Evolutionary conservation across 2,113 vertebrate species (phyloP), one percentile per base, ranked within the genome.

Genomic region (Alligator sinensis): DNA sequence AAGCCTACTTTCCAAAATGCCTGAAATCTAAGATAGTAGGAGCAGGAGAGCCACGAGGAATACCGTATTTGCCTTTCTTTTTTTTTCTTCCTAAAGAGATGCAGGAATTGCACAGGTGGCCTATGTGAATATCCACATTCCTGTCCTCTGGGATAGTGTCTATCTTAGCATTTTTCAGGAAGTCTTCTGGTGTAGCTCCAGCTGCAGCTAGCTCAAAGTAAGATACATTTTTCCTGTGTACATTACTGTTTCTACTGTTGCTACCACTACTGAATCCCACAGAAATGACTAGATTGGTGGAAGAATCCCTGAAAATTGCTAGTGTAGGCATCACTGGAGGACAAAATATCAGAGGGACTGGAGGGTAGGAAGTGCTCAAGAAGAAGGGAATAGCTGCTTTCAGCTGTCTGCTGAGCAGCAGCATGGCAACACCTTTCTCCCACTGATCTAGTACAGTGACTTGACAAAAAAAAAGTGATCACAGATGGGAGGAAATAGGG

Each of bases 1-100:
- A 72, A 24, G 61, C 19, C 61, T 62, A 62, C 24, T 62, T 22
- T 62, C 19, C 19, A 47, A n/a, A 79, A 27, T 0, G 0, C 30
- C 77, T 83, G 28, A 38, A 81, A 30, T 63, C 25, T 24, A 30
- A 72, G 86, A 28, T 30, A 34, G 19, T 3, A 28, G 18, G 11
- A 6, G 4, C 17, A 21, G 63, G 62, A 89, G 21, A 93, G 74
- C 9, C 24, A 66, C 81, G 47, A 62, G 6, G 61, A 25, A 47
- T 47, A 47, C 9, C 79, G 24, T 60, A 82, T 5, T 57, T 64
- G 4, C 12, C 59, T 89, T 54, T 38, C 24, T 68, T 15, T 24
- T n/a, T 80, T 59, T 5, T 66, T 34, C 47, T 47, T 9, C 57
- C 61, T 84, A 28, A 61, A 62, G 9, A 25, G 61, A 62, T 11